Conservation (phyloP, 2,797 vertebrate species). For the Pangasius krempfi region DNA sequence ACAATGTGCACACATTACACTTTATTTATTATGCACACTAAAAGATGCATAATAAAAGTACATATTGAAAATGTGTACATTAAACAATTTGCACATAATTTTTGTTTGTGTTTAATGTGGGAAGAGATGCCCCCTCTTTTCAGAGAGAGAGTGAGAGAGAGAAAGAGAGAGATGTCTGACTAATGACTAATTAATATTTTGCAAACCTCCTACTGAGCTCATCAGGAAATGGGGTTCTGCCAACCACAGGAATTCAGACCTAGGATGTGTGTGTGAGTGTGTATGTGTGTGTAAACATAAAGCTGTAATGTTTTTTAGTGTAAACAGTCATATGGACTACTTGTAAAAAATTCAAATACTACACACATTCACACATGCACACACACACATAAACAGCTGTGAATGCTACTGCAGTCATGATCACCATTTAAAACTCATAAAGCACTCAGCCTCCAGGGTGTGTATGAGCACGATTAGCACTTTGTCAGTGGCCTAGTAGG, state of each 20-base stretch:
- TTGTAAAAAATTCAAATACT: background rate
- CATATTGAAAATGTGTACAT: background rate
- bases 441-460: background rate
- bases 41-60: background rate
- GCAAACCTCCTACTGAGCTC: conserved; percentile 67
- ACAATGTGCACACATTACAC: background rate
- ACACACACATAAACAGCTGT: background rate
- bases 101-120: background rate
- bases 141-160: background rate
- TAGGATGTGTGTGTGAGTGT: conserved; percentile 51
- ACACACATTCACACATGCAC: background rate
- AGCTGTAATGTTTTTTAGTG: background rate
- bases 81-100: background rate
- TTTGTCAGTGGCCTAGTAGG: background rate
- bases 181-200: conserved; percentile 53
- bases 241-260: conserved; percentile 74
- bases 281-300: conserved; percentile 12
- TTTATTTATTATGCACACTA: background rate
- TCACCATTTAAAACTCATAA: conserved; percentile 19
- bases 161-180: background rate
- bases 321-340: conserved; percentile 21
- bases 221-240: conserved; percentile 64
- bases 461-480: conserved; percentile 6
- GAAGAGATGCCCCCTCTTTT: background rate
- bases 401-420: background rate